phyloP scores from a whole-genome alignment of 2,888 invertebrate genomes.

The Ceriagrion tenellum region DNA sequence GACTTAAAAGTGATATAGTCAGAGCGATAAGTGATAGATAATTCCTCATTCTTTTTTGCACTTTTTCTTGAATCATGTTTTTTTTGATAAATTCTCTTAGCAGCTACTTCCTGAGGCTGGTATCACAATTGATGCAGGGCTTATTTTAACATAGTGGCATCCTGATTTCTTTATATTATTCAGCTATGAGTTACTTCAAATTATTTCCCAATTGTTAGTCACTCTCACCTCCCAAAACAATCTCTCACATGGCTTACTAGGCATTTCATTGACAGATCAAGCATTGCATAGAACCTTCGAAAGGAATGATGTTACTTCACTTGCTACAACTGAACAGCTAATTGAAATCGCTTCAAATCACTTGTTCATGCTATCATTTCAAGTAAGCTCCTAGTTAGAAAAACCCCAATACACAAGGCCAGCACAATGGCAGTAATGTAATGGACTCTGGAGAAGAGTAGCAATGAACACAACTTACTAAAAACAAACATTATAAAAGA shows the following conservation, averaged over 20 bases:
- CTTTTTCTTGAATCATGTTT: conserved; percentile 69
- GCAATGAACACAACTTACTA: conserved; percentile 59
- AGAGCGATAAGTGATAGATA: conserved; percentile 21
- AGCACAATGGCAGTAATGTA: conserved; percentile 58
- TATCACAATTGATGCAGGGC: conserved; percentile 71
- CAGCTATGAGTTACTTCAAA: conserved; percentile 35
- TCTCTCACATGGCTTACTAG: conserved; percentile 39
- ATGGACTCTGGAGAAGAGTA: conserved; percentile 59
- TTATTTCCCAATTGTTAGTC: conserved; percentile 63
- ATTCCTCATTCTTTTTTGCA: conserved; percentile 68
- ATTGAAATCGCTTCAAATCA: conserved; percentile 27
- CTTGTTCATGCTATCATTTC: conserved; percentile 51
- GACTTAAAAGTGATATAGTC: conserved; percentile 53
- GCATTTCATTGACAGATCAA: not conserved
- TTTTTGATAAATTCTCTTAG: conserved; percentile 71
- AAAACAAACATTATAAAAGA: conserved; percentile 51
- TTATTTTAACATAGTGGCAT: conserved; percentile 57
- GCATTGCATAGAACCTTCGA: not conserved
- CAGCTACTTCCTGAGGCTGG: conserved; percentile 72
- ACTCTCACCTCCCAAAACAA: conserved; percentile 64
- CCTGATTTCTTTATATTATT: conserved; percentile 54
- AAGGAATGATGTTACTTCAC: conserved; percentile 48
- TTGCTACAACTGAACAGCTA: conserved; percentile 43
- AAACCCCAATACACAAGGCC: conserved; percentile 59
- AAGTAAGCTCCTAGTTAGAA: conserved; percentile 60